Base-by-base conservation (phyloP, 1,140 invertebrate genomes). In the Gryllus bimaculatus region DNA sequence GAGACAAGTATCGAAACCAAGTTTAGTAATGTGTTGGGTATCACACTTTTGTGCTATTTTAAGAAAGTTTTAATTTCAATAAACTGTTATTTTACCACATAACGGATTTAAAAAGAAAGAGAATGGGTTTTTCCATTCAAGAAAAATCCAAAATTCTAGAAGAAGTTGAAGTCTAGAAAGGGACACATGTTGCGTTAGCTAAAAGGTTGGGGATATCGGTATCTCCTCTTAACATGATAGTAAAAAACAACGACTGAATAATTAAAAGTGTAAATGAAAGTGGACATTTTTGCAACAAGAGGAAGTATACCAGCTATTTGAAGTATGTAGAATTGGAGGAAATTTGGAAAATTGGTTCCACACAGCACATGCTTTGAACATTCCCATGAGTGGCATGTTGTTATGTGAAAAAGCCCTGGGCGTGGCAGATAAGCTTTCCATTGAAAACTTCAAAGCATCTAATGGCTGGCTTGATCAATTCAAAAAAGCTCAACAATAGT, bases 281-380 rank as follows among this genome's bases (percentile, higher is more conserved):
- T 48, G 21, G 8, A n/a, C 15, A 39, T 18, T 13, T 10, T 48
- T 48, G 49, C 4, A 78, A n/a, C 4, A 78, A n/a, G 21, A 48
- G 77, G 8, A 47, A 78, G 8, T 48, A 3, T 47, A 48, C 12
- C n/a, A n/a, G 47, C 8, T 13, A 78, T 8, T 78, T 18, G 0
- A 78, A 39, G 7, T 78, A n/a, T 15, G 49, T 21, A 18, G 47
- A 78, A 49, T 8, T 78, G 12, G 77, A 78, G 49, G 48, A 48
- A 48, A 48, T 78, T 18, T 78, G 13, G 18, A 48, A 8, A n/a
- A 39, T 8, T 78, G 77, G 77, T 78, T 48, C 18, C 10, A 78
- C 7, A 39, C 47, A n/a, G 39, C 77, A 10, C 47, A 47, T 15
- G 77, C 77, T 7, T 48, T 47, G 21, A 21, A 21, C 8, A 48